Evolutionary conservation across 2,113 vertebrate genomes (phyloP).

Genomic region (Erythrolamprus reginae): DNA sequence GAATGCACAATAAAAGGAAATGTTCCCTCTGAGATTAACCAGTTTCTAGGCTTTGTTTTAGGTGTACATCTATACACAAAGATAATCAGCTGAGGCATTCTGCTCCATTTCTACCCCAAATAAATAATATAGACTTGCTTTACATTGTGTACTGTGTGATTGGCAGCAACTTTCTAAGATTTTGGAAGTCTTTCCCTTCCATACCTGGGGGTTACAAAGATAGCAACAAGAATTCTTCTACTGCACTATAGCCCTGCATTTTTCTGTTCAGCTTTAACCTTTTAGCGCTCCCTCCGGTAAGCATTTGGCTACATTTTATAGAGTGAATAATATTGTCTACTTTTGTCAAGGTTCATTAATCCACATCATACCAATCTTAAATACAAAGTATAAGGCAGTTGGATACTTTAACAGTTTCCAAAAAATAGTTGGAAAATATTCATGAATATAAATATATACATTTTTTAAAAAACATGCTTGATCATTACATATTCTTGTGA

Average conservation of each 20-base stretch:
- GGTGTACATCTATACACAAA: background rate
- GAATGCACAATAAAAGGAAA: background rate
- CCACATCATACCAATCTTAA: background rate
- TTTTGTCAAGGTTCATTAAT: background rate
- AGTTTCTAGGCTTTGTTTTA: background rate
- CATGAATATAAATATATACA: background rate
- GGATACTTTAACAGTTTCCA: background rate
- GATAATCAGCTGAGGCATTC: background rate
- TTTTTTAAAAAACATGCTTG: background rate
- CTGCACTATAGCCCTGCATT: background rate
- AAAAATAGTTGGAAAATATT: background rate
- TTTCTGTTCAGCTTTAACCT: background rate
- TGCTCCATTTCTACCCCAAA: background rate
- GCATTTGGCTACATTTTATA: background rate
- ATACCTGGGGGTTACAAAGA: background rate
- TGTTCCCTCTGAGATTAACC: background rate
- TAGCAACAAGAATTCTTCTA: background rate
- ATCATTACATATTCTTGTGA: background rate
- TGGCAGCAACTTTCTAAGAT: background rate
- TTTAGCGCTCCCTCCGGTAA: background rate
- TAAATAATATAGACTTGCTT: background rate
- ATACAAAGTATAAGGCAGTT: conserved; percentile 9
- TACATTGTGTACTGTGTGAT: background rate
- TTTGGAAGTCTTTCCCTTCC: background rate
- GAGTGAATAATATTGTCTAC: background rate